Evolutionary conservation across 1,140 invertebrate genomes (phyloP), one percentile per base, ranked within the genome.

Genomic region (Periplaneta americana): DNA sequence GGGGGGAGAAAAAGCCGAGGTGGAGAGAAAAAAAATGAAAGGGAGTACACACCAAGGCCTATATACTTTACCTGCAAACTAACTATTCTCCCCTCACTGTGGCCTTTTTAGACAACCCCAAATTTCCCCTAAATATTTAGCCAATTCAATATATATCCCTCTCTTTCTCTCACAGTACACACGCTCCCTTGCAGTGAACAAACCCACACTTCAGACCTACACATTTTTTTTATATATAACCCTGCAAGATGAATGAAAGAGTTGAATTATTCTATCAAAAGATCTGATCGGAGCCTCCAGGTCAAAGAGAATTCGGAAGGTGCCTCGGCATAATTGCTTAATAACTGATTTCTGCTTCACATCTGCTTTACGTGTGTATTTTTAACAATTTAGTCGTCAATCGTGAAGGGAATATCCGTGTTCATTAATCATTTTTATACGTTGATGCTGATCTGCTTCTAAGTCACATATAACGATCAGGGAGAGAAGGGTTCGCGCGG

Each of bases 121-220:
- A 77, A 77, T 77, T 77, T 77, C 75, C 75, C 75, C 75, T 77
- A 77, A 77, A 77, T 77, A 77, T 77, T 77, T 77, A 77, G 75
- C 75, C 75, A 77, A 77, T 6, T 77, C n/a, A 77, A 77, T 77
- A 66, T 66, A 17, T 17, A 17, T 66, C 57, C n/a, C 75, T 36
- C 75, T 28, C 75, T 77, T 36, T 6, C 75, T 36, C 35, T 8
- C 32, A 6, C 31, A 17, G n/a, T n/a, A n/a, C n/a, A 28, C 15
- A 18, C 39, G 8, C 22, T n/a, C 48, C 48, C 15, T 48, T 28
- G 28, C 4, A 66, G n/a, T 13, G 2, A 4, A n/a, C 13, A 18
- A 10, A 28, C 22, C 6, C 11, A 22, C 48, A n/a, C 28, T 66
- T n/a, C 57, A 66, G 57, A 66, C 57, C 17, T 17, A 33, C 13